Evolutionary conservation across 2,797 vertebrate species (phyloP).

Genomic region (Rhynchotus rufescens): DNA sequence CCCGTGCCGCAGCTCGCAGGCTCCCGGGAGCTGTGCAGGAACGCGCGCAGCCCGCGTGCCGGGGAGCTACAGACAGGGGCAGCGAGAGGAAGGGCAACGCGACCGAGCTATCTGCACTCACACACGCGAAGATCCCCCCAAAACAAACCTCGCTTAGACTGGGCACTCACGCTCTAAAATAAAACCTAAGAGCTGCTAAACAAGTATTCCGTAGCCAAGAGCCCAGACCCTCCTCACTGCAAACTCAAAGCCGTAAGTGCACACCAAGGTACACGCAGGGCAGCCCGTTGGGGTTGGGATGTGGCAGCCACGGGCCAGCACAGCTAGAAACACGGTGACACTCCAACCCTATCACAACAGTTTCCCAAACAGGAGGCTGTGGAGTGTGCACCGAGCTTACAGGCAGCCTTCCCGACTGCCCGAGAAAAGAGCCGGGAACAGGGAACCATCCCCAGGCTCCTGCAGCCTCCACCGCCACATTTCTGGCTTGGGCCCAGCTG

Average conservation of each 20-base stretch:
- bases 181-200: no score
- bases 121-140: no score
- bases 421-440: not conserved
- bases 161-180: no score
- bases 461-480: not conserved
- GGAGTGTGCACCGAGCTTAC: not conserved
- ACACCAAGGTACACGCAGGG: not conserved
- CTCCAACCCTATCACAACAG: not conserved
- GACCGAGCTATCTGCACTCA: no score
- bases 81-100: no score
- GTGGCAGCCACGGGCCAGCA: not conserved
- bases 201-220: not conserved
- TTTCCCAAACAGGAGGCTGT: not conserved
- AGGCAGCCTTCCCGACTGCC: not conserved
- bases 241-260: not conserved
- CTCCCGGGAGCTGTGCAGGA: no score
- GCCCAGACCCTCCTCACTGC: not conserved
- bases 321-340: accelerated
- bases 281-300: not conserved
- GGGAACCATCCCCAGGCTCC: not conserved
- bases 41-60: no score
- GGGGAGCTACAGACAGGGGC: no score
- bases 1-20: no score
- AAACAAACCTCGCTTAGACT: no score
- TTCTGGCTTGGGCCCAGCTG: not conserved